Percentiles rank a stretch among this genome's conserved stretches.
Conservation (phyloP, 2,797 vertebrate species). For the Sylvilagus floridanus region DNA sequence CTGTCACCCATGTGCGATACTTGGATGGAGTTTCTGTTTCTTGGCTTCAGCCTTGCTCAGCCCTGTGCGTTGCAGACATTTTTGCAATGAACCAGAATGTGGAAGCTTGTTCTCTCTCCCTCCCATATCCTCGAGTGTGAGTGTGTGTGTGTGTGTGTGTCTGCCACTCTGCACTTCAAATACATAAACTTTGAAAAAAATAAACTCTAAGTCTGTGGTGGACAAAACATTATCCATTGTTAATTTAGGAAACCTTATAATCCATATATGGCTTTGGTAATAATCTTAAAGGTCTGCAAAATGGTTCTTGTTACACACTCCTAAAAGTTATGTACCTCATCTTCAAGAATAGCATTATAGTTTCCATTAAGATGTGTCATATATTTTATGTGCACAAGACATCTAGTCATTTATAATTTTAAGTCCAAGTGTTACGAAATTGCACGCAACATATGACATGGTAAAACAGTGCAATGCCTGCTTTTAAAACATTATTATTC, state of each 20-base stretch:
- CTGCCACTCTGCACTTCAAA: too few species aligned
- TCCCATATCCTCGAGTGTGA: too few species aligned
- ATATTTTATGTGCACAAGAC: neutral
- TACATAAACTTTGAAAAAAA: too few species aligned
- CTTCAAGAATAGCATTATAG: neutral
- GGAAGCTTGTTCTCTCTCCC: too few species aligned
- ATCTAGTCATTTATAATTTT: conserved; percentile 38
- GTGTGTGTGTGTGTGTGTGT: too few species aligned
- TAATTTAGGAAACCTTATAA: neutral
- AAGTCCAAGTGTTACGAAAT: neutral
- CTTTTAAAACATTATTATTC: neutral
- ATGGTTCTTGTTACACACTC: neutral
- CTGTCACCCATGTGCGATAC: too few species aligned
- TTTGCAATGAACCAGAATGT: too few species aligned
- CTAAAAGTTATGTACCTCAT: neutral
- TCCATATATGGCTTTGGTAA: neutral
- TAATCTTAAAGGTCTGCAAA: neutral
- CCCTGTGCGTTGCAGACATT: too few species aligned
- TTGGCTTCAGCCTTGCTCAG: too few species aligned
- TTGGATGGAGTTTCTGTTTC: too few species aligned
- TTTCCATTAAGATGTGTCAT: neutral
- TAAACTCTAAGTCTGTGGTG: neutral
- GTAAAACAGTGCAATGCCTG: neutral
- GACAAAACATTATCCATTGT: conserved; percentile 48
- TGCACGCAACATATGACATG: neutral